phyloP scores from a whole-genome alignment of 2,888 invertebrate genomes.

The Cabera pusaria region DNA sequence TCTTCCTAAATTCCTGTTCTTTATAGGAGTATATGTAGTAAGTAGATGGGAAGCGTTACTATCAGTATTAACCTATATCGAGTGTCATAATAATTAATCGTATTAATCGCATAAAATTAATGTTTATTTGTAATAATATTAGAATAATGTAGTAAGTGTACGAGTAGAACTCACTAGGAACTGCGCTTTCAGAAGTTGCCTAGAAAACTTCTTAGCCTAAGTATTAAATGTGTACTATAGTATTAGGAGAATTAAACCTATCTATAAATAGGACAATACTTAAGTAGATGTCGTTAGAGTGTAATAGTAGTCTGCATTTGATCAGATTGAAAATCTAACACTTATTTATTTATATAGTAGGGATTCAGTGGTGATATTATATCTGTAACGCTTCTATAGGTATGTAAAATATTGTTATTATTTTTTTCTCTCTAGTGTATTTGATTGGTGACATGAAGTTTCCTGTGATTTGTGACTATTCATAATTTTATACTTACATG shows the following conservation, averaged over 20 bases:
- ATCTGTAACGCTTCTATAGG: constrained; percentile 54
- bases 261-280: constrained; percentile 33
- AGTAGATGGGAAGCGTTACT: constrained; percentile 13
- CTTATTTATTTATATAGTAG: constrained; percentile 10
- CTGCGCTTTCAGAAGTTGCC: constrained; percentile 57
- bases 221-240: constrained; percentile 43
- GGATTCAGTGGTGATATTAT: constrained; percentile 67
- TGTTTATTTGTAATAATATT: constrained; percentile 20
- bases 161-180: constrained; percentile 36
- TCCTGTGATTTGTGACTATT: constrained; percentile 80
- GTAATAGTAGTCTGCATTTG: constrained; percentile 22
- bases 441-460: constrained; percentile 44
- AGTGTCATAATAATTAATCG: constrained; percentile 21
- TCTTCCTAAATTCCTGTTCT: no score
- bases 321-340: constrained; percentile 28
- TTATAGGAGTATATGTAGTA: background rate
- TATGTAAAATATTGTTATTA: constrained; percentile 56
- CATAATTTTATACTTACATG: constrained; percentile 69
- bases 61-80: constrained; percentile 30
- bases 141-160: constrained; percentile 15
- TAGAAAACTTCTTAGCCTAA: constrained; percentile 58
- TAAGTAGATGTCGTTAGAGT: constrained; percentile 38
- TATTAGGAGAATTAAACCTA: constrained; percentile 39
- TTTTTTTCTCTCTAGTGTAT: constrained; percentile 61
- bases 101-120: constrained; percentile 12